A percentile compares a stretch with the other conserved stretches of the same genome.
phyloP scores from a whole-genome alignment of 2,797 vertebrate species.

The Melanotaenia boesemani region DNA sequence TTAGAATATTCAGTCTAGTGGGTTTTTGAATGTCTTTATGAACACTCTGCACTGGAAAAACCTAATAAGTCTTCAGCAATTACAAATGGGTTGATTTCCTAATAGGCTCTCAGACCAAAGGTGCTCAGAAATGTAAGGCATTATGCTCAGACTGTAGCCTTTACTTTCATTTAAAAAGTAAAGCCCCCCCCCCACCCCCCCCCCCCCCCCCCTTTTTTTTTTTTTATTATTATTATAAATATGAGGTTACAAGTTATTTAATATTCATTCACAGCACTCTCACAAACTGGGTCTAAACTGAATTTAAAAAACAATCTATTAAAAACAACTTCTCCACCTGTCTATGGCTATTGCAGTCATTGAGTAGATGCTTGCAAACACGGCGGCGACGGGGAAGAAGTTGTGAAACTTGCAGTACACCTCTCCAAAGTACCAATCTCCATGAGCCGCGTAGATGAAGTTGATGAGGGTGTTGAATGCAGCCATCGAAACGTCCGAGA shows the following conservation, averaged over 20 bases:
- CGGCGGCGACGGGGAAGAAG: slow-evolving; percentile 94
- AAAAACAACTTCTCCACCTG: slow-evolving; percentile 70
- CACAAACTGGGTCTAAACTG: too few species aligned
- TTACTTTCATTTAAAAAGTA: neutral
- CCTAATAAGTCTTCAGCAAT: neutral
- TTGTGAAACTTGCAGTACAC: slow-evolving; percentile 96
- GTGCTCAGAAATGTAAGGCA: neutral
- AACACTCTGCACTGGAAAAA: too few species aligned
- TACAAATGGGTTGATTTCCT: neutral
- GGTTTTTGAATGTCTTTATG: neutral
- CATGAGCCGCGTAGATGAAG: slow-evolving; percentile 92
- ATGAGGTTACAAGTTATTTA: neutral
- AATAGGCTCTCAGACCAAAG: neutral
- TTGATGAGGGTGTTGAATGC: slow-evolving; percentile 95
- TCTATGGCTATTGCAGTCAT: slow-evolving; percentile 95
- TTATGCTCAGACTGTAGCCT: neutral
- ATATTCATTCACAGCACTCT: too few species aligned
- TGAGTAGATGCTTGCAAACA: slow-evolving; percentile 98
- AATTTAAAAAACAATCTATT: neutral
- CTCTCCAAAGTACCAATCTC: slow-evolving; percentile 95
- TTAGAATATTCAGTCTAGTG: neutral
- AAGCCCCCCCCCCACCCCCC: neutral
- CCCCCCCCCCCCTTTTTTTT: neutral
- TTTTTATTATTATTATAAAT: too few species aligned
- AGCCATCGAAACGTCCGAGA: slow-evolving; percentile 92